A percentile compares a stretch with the other conserved stretches of the same genome.
Evolutionary conservation across 2,888 invertebrate species (phyloP).

Genomic region (Caenorhabditis zanzibari): DNA sequence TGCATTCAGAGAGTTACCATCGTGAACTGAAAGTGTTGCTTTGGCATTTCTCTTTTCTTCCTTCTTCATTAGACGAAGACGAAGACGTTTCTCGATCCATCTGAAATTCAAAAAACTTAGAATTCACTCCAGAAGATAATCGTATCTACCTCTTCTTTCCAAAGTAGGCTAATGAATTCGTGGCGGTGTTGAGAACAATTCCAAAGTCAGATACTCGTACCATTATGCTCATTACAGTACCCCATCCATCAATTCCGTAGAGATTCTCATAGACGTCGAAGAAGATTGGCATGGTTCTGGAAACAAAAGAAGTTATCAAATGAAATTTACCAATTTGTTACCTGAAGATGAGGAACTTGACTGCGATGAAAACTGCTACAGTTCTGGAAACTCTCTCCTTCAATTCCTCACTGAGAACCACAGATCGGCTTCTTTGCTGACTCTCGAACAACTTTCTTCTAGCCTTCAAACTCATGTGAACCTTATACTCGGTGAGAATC

Average conservation of each 20-base stretch:
- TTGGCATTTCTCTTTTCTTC: constrained; percentile 72
- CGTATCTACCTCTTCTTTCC: constrained; percentile 72
- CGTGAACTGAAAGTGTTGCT: constrained; percentile 42
- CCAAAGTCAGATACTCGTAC: constrained; percentile 82
- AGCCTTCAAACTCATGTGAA: constrained; percentile 78
- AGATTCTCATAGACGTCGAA: constrained; percentile 82
- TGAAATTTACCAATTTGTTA: neutral
- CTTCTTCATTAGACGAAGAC: constrained; percentile 74
- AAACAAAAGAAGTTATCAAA: neutral
- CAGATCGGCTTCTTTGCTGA: constrained; percentile 78
- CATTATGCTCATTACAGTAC: constrained; percentile 77
- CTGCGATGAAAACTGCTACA: constrained; percentile 82
- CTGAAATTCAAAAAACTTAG: constrained; percentile 47
- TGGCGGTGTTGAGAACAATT: constrained; percentile 81
- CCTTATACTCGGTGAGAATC: constrained; percentile 79
- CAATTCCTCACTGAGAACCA: constrained; percentile 79
- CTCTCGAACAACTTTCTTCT: constrained; percentile 82
- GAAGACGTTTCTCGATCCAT: constrained; percentile 73
- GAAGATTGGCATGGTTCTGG: constrained; percentile 81
- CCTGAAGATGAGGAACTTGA: constrained; percentile 81
- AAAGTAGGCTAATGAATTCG: constrained; percentile 82
- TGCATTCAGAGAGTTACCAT: constrained; percentile 34
- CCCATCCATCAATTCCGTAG: constrained; percentile 82
- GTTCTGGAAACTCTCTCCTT: constrained; percentile 80
- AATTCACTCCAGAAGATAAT: neutral